phyloP scores from a whole-genome alignment of 1,140 invertebrate genomes.

The Drosophila trapezifrons region DNA sequence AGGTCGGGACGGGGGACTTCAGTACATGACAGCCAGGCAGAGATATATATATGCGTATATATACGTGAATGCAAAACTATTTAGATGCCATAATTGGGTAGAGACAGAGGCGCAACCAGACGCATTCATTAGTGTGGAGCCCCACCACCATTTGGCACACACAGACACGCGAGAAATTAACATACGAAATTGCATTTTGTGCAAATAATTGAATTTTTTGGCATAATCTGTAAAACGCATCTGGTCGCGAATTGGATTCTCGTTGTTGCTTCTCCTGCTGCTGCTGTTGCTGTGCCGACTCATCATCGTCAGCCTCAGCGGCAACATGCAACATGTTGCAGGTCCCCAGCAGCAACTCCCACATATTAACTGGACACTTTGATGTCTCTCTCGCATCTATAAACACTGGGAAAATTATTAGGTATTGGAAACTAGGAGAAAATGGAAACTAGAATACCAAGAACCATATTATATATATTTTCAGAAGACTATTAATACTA shows the following conservation, averaged over 20 bases:
- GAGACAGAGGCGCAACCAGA: constrained; percentile 52
- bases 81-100: constrained; percentile 79
- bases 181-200: constrained; percentile 78
- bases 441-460: no score
- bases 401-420: constrained; percentile 7
- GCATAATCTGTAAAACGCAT: constrained; percentile 69
- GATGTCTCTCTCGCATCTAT: constrained; percentile 40
- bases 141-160: constrained; percentile 4
- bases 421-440: neutral
- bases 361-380: constrained; percentile 46
- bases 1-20: constrained; percentile 11
- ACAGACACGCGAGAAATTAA: constrained; percentile 61
- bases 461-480: no score
- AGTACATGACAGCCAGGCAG: constrained; percentile 39
- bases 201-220: constrained; percentile 81
- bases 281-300: constrained; percentile 2
- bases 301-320: constrained; percentile 13
- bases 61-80: constrained; percentile 54
- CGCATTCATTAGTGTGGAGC: constrained; percentile 50
- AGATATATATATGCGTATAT: constrained; percentile 17
- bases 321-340: constrained; percentile 58
- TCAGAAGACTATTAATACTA: no score
- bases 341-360: constrained; percentile 22
- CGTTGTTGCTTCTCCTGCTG: constrained; percentile 5
- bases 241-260: constrained; percentile 43